Percentiles rank a stretch among this genome's conserved stretches.
phyloP scores from a whole-genome alignment of 2,113 vertebrate species.

The Notothenia rossii region DNA sequence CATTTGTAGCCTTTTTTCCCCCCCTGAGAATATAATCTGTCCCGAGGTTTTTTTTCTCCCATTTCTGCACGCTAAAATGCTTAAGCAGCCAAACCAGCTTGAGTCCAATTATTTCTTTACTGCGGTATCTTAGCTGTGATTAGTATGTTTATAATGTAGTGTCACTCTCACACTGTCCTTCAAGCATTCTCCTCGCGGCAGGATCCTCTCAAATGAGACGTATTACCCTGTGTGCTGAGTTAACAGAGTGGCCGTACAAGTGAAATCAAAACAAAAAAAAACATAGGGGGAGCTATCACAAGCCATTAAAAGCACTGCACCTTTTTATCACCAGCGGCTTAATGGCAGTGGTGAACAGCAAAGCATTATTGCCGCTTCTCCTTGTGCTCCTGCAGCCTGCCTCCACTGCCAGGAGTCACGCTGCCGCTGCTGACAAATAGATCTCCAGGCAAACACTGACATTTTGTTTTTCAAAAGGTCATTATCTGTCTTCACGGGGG shows the following conservation, averaged over 20 bases:
- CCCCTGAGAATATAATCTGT: constrained; percentile 57
- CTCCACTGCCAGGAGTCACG: constrained; percentile 34
- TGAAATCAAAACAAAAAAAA: constrained; percentile 17
- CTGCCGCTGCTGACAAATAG: constrained; percentile 59
- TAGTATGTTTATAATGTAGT: constrained; percentile 80
- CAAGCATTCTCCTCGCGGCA: constrained; percentile 70
- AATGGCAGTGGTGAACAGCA: constrained; percentile 75
- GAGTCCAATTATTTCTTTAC: constrained; percentile 80
- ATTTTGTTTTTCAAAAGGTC: constrained; percentile 75
- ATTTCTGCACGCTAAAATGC: constrained; percentile 62
- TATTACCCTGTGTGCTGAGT: constrained; percentile 74
- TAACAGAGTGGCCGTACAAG: constrained; percentile 69
- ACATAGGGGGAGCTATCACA: constrained; percentile 36
- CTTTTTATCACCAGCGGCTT: constrained; percentile 76
- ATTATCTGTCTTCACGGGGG: constrained; percentile 63
- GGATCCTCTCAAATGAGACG: constrained; percentile 78
- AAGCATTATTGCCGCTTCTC: constrained; percentile 66
- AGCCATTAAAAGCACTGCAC: constrained; percentile 76
- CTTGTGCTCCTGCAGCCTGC: constrained; percentile 50
- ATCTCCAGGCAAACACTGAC: constrained; percentile 58
- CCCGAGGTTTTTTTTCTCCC: constrained; percentile 60
- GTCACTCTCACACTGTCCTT: constrained; percentile 77
- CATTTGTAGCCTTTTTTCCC: constrained; percentile 11
- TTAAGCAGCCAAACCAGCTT: constrained; percentile 73
- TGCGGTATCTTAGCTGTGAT: constrained; percentile 77